Evolutionary conservation across 2,113 vertebrate genomes (phyloP), one percentile per base, ranked within the genome.

Genomic region (Datnioides undecimradiatus): DNA sequence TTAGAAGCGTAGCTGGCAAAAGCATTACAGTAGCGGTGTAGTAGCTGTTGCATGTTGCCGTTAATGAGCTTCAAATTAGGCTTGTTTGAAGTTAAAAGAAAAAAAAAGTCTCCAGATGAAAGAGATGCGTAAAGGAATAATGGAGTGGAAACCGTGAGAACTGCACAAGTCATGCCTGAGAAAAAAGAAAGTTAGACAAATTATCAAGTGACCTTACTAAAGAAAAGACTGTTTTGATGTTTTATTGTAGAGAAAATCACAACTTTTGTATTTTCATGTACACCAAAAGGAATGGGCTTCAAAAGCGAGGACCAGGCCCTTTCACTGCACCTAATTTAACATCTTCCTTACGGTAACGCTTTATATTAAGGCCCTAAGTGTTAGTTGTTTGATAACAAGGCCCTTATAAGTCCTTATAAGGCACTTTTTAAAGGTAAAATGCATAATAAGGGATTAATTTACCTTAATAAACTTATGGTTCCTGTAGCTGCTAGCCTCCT

Each of bases 31-130:
- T 33, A 25, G 19, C 51, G 14, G 27, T 23, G 43, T 17, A 5
- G 36, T 73, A 46, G 55, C 23, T 25, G 33, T 51, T 87, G n/a
- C 21, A n/a, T 72, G 48, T 43, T 83, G 16, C 49, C 23, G 36
- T 51, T 82, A 84, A 85, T 82, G 74, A 82, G 66, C 33, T 66
- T 64, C 25, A 75, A 54, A 72, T 84, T 48, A 63, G 52, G 16
- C 27, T 46, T 68, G 65, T 84, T 85, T 87, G 82, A 87, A 84
- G 69, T 48, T 46, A 17, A 78, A 67, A 71, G 67, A 57, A 69
- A 67, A 78, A 67, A 71, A 71, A 57, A 69, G 63, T 65, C 34
- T 80, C 29, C 1, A 80, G 74, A 84, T 84, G 65, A 88, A 82
- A 85, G 82, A 73, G 65, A 27, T 52, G 52, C 46, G 46, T 57